Evolutionary conservation across 2,797 vertebrate genomes (phyloP).

Genomic region (Hirundo rustica): DNA sequence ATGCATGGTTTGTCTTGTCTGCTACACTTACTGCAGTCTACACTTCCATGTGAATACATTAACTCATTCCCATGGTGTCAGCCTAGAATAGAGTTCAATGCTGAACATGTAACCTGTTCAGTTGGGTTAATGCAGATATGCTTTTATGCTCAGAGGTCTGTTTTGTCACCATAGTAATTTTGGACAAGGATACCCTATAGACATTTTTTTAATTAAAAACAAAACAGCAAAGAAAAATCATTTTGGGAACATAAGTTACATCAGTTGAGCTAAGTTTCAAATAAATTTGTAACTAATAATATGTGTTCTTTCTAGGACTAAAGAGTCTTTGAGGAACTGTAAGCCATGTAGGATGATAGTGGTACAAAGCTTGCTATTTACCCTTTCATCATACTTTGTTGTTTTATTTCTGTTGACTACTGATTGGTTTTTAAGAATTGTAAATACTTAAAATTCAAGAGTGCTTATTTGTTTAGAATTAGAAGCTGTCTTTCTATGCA

Average conservation of each 20-base stretch:
- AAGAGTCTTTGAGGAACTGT: background rate
- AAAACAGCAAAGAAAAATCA: background rate
- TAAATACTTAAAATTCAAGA: background rate
- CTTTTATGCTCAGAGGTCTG: background rate
- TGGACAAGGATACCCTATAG: background rate
- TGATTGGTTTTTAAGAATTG: background rate
- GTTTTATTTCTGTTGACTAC: background rate
- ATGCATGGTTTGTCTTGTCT: background rate
- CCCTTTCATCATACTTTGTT: background rate
- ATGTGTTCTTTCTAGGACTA: background rate
- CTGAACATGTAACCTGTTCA: background rate
- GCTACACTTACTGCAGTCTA: background rate
- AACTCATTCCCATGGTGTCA: background rate
- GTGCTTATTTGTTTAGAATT: background rate
- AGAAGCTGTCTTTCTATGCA: background rate
- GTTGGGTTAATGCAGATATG: background rate
- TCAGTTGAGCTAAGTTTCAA: slow-evolving; percentile 12
- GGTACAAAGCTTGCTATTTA: background rate
- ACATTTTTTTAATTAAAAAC: background rate
- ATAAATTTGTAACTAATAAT: background rate
- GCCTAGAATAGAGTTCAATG: background rate
- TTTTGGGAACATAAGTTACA: background rate
- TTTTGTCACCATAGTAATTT: background rate
- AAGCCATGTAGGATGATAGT: background rate
- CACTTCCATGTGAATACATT: background rate